Conservation (phyloP, 2,797 vertebrate species). For the Pampus argenteus region DNA sequence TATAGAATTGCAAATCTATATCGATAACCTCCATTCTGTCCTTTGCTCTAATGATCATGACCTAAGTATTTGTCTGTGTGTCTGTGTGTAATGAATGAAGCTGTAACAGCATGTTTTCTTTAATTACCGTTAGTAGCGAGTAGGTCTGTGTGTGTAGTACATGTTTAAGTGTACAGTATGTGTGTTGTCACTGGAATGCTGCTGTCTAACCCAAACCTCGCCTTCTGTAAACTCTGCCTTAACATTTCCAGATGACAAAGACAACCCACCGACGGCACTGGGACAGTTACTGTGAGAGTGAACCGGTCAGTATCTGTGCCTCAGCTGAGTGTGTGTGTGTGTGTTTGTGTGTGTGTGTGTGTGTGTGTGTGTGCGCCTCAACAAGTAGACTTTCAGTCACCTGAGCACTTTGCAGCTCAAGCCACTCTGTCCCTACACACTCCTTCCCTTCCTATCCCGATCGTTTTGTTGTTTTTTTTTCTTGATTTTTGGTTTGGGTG, state of each 20-base stretch:
- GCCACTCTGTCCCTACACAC: conserved; percentile 38
- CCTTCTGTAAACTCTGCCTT: conserved; percentile 70
- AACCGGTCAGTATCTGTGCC: conserved; percentile 93
- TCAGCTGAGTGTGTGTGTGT: conserved; percentile 39
- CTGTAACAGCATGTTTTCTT: conserved; percentile 58
- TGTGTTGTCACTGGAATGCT: conserved; percentile 55
- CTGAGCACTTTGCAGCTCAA: conserved; percentile 33
- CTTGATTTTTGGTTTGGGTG: conserved; percentile 55
- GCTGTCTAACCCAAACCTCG: conserved; percentile 69
- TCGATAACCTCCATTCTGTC: too few relatives aligned
- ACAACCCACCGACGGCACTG: conserved; percentile 91
- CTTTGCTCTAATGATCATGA: too few relatives aligned
- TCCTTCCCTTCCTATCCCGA: neutral
- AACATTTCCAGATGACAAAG: conserved; percentile 89
- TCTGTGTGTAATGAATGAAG: conserved; percentile 16
- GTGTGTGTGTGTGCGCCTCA: conserved; percentile 32
- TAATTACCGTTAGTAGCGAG: conserved; percentile 21
- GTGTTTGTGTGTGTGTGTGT: conserved; percentile 37
- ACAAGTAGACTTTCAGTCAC: conserved; percentile 35
- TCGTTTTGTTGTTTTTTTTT: conserved; percentile 47
- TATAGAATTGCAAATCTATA: too few relatives aligned
- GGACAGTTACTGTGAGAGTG: conserved; percentile 97
- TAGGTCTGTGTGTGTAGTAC: conserved; percentile 22
- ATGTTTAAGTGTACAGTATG: conserved; percentile 38
- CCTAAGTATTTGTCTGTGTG: conserved; percentile 11